phyloP scores from a whole-genome alignment of 2,888 invertebrate genomes.

The Philaethria dido region DNA sequence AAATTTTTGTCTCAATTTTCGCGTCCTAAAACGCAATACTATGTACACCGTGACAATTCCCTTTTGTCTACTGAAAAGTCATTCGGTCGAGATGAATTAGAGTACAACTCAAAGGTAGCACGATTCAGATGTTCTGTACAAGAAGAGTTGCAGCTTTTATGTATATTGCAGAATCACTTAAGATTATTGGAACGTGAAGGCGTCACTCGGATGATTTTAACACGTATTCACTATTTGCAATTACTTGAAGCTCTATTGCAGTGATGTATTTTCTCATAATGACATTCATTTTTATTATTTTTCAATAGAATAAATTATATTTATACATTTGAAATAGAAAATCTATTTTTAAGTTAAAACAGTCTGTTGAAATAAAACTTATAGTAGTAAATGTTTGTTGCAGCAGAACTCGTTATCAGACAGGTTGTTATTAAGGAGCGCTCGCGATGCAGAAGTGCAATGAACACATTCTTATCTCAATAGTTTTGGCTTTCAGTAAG shows the following conservation, averaged over 20 bases:
- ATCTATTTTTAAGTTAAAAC: neutral
- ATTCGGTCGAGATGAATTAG: conserved; percentile 54
- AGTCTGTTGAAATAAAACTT: conserved; percentile 4
- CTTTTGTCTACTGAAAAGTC: conserved; percentile 61
- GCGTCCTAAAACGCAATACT: conserved; percentile 54
- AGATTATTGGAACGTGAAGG: conserved; percentile 15
- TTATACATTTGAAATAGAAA: neutral
- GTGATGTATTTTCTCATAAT: neutral
- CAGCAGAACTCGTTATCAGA: conserved; percentile 22
- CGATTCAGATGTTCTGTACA: conserved; percentile 36
- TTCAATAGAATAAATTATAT: neutral
- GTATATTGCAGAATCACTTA: conserved; percentile 21
- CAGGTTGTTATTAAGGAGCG: conserved; percentile 28
- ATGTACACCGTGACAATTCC: conserved; percentile 60
- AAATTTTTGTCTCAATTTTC: conserved; percentile 65
- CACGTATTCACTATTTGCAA: no score
- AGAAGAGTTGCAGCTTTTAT: conserved; percentile 22
- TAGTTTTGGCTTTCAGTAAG: conserved; percentile 29
- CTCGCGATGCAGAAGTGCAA: conserved; percentile 27
- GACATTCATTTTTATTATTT: neutral
- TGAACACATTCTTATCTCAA: conserved; percentile 30
- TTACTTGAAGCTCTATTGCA: neutral
- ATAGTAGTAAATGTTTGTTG: conserved; percentile 14
- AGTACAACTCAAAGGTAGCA: conserved; percentile 37
- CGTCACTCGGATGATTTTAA: conserved; percentile 10